phyloP scores from a whole-genome alignment of 2,797 vertebrate genomes.

The Mastacembelus armatus region DNA sequence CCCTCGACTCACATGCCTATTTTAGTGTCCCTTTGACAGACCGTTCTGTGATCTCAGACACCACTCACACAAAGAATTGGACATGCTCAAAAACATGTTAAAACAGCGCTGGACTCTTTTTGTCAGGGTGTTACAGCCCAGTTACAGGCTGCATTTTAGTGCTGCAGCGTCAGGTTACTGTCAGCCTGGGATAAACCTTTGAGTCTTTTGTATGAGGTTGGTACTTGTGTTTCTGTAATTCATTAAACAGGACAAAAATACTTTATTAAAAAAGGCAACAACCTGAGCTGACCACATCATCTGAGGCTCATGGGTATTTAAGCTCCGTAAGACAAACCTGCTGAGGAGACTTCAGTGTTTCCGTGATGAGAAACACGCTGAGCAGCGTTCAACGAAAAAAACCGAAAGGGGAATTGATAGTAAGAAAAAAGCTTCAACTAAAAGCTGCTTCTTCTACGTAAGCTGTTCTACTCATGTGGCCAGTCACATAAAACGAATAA shows the following conservation, averaged over 20 bases:
- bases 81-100: conserved; percentile 65
- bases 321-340: no score
- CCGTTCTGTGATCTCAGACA: conserved; percentile 59
- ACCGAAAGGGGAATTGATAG: neutral
- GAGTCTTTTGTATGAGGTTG: no score
- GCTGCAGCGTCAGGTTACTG: conserved; percentile 46
- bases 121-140: conserved; percentile 48
- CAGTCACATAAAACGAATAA: conserved; percentile 9
- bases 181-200: conserved; percentile 2
- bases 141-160: conserved; percentile 41
- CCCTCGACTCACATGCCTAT: conserved; percentile 17
- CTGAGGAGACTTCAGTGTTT: neutral
- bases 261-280: no score
- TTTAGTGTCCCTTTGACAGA: conserved; percentile 68
- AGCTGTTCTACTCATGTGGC: conserved; percentile 3
- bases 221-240: no score
- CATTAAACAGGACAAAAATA: no score
- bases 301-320: no score
- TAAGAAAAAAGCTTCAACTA: neutral
- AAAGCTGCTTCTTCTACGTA: neutral
- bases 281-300: no score
- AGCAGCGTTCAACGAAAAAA: no score
- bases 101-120: conserved; percentile 61
- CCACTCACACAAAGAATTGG: conserved; percentile 63
- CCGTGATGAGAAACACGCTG: no score